Percentiles rank a stretch among this genome's conserved stretches.
Evolutionary conservation across 2,113 vertebrate species (phyloP).

Genomic region (Mobula hypostoma): DNA sequence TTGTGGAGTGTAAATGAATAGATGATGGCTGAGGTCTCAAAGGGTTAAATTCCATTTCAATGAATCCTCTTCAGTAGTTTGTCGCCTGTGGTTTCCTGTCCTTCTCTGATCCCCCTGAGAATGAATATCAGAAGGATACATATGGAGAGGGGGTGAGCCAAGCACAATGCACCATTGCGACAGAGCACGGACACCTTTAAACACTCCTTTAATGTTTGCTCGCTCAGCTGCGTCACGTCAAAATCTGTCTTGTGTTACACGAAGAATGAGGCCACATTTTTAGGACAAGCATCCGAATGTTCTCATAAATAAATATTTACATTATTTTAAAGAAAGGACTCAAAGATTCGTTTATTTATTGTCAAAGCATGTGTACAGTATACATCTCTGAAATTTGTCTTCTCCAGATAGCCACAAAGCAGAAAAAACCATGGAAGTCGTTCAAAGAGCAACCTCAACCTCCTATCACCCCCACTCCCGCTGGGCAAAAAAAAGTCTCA

Average conservation of each 20-base stretch:
- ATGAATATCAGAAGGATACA: not conserved
- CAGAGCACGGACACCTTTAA: not conserved
- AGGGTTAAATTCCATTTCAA: not conserved
- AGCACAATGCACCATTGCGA: not conserved
- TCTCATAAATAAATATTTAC: slow-evolving; percentile 6
- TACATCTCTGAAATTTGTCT: no score
- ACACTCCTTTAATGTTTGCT: not conserved
- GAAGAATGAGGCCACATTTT: not conserved
- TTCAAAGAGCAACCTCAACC: no score
- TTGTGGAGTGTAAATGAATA: not conserved
- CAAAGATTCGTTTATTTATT: no score
- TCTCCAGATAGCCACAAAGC: no score
- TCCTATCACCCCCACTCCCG: no score
- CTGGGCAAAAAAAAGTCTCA: no score
- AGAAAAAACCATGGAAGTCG: no score
- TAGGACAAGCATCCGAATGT: not conserved
- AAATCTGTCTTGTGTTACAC: not conserved
- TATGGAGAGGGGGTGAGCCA: not conserved
- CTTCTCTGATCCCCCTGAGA: not conserved
- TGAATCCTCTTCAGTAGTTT: not conserved
- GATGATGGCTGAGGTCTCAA: not conserved
- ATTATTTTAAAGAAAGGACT: not conserved
- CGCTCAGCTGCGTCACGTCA: not conserved
- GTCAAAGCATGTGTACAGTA: no score
- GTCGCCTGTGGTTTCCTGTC: slow-evolving; percentile 24